Conservation (phyloP, 2,797 vertebrate genomes). For the Pogonophryne albipinna region DNA sequence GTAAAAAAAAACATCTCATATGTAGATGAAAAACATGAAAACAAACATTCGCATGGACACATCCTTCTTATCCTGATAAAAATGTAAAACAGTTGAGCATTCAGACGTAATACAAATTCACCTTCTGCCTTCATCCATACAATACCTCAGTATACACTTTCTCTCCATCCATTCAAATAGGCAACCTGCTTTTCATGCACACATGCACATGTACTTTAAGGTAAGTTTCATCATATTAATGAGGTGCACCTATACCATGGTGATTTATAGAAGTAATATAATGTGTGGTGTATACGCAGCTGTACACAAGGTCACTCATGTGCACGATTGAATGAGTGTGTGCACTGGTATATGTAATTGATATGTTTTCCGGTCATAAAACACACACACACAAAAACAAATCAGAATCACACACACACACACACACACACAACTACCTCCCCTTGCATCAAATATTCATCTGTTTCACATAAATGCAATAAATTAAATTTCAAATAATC, state of each 20-base stretch:
- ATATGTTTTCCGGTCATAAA: slow-evolving; percentile 59
- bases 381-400: too few species aligned
- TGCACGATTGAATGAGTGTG: slow-evolving; percentile 48
- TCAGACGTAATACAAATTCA: slow-evolving; percentile 44
- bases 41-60: slow-evolving; percentile 53
- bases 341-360: slow-evolving; percentile 65
- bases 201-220: slow-evolving; percentile 12
- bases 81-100: slow-evolving; percentile 8
- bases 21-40: slow-evolving; percentile 65
- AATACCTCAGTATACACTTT: slow-evolving; percentile 16
- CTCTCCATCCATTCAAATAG: slow-evolving; percentile 11
- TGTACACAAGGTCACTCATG: slow-evolving; percentile 40
- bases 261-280: slow-evolving; percentile 50
- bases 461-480: slow-evolving; percentile 7
- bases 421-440: neutral
- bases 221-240: slow-evolving; percentile 44
- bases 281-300: slow-evolving; percentile 18
- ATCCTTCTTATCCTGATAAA: slow-evolving; percentile 57
- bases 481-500: slow-evolving; percentile 17
- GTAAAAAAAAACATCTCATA: slow-evolving; percentile 44
- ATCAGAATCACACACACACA: neutral
- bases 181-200: slow-evolving; percentile 31
- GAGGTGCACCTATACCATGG: slow-evolving; percentile 31
- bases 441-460: slow-evolving; percentile 5
- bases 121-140: slow-evolving; percentile 39